Evolutionary conservation across 2,888 invertebrate species (phyloP).

Genomic region (Hipparchia sbordonii): DNA sequence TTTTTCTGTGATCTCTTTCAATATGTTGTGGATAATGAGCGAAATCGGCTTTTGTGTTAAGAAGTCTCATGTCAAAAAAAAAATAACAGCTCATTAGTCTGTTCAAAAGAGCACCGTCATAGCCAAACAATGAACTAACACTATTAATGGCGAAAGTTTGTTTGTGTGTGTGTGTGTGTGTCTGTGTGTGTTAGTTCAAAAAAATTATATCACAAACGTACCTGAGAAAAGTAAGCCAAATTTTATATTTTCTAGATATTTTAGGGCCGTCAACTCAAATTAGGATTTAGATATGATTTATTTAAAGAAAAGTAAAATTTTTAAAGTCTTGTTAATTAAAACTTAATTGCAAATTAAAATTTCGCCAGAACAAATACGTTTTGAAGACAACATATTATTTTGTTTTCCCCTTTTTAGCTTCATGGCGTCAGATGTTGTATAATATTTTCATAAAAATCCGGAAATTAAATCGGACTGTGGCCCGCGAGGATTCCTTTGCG

Average conservation of each 20-base stretch:
- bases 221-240: too few species aligned
- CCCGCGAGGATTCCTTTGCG: constrained; percentile 29
- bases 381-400: constrained; percentile 27
- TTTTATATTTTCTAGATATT: too few species aligned
- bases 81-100: too few species aligned
- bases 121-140: too few species aligned
- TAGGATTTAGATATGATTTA: too few species aligned
- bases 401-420: constrained; percentile 35
- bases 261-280: neutral
- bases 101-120: too few species aligned
- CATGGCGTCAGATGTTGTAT: constrained; percentile 41
- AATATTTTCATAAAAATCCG: constrained; percentile 43
- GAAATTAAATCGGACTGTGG: constrained; percentile 40
- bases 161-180: too few species aligned
- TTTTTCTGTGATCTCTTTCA: constrained; percentile 40
- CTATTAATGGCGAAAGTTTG: too few species aligned
- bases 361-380: constrained; percentile 28
- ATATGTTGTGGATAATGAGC: constrained; percentile 25
- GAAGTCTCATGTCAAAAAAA: neutral
- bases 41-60: constrained; percentile 16
- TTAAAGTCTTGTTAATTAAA: neutral
- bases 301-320: too few species aligned
- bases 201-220: too few species aligned
- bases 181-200: too few species aligned
- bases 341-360: constrained; percentile 28